These are phyloP conservation scores for Oreotrochilus melanogaster DNA, from an alignment of 2,113 vertebrate species.

Conservation along the genomic window DNA sequence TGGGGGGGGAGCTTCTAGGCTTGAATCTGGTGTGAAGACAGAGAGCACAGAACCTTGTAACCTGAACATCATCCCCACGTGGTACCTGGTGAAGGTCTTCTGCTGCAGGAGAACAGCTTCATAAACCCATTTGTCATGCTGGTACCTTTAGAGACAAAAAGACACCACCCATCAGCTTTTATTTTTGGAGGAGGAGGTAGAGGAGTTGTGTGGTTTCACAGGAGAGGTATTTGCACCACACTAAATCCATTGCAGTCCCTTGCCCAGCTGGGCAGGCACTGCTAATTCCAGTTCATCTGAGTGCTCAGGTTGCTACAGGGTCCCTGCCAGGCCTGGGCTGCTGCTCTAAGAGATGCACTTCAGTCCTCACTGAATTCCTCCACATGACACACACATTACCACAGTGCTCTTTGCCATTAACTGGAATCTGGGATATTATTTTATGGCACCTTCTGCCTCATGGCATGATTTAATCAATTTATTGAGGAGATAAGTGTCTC, in stretches of 20 bases:
- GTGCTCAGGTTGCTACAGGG: background rate
- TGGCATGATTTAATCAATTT: background rate
- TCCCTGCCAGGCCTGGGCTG: background rate
- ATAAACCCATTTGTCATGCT: background rate
- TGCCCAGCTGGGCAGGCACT: background rate
- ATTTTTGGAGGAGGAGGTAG: background rate
- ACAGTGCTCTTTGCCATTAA: background rate
- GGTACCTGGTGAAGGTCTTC: background rate
- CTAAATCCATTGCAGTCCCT: background rate
- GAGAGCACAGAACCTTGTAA: background rate
- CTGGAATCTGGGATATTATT: background rate
- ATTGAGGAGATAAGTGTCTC: background rate
- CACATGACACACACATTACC: background rate
- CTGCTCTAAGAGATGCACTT: background rate
- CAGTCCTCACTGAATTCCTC: background rate
- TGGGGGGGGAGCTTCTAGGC: background rate
- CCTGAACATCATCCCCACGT: fast-evolving
- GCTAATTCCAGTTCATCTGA: background rate
- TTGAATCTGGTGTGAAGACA: background rate
- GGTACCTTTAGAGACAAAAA: background rate
- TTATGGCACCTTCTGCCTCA: background rate
- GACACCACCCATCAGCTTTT: background rate
- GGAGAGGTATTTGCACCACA: fast-evolving
- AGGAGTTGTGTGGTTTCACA: background rate
- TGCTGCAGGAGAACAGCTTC: background rate